Base-by-base conservation (phyloP, 2,888 invertebrate species). In the Platycnemis pennipes region DNA sequence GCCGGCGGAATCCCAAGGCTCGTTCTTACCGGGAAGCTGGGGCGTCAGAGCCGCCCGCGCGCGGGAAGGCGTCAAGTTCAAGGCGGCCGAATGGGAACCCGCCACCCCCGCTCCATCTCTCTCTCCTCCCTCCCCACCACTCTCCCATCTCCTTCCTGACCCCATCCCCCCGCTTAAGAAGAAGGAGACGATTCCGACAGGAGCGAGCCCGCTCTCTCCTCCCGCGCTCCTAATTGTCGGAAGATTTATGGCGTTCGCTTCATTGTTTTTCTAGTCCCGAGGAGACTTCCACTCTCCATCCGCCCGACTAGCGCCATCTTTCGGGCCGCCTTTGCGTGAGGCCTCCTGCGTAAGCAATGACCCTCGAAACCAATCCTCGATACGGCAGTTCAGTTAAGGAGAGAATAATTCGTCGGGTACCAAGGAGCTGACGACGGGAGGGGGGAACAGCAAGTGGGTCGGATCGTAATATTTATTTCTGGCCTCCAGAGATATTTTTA, bases 261-360 rank as follows among this genome's bases (percentile, higher is more conserved):
- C 77, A 37, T 77, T 37, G 77, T 77, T 31, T 77, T 77, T 77
- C 37, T 77, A 77, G 77, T 77, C 77, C 11, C 77, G 77, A 37
- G 77, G 37, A 77, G 31, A 7, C 37, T 8, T 26, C 63, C 19
- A 22, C n/a, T 63, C 63, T 26, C n/a, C 2, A 22, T n/a, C 77
- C 77, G 7, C 77, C 31, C 3, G 37, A 77, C 31, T 8, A 37
- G 31, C 31, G 11, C 37, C 16, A 37, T 77, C 77, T 77, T 37
- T 77, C 77, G 37, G 31, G 31, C 16, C 3, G 77, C 37, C 77
- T 31, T 77, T 77, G 11, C 31, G 26, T 1, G 77, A 77, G 37
- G 37, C 5, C 63, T 26, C 11, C 77, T 77, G 77, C 77, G 77
- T 77, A 77, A 77, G 77, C 77, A 77, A 31, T n/a, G 77, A 37